Percentiles rank a stretch among this genome's conserved stretches.
These are phyloP conservation scores for Sphaerophoria rueppellii DNA, from an alignment of 2,888 invertebrate genomes.

Conservation along the genomic window DNA sequence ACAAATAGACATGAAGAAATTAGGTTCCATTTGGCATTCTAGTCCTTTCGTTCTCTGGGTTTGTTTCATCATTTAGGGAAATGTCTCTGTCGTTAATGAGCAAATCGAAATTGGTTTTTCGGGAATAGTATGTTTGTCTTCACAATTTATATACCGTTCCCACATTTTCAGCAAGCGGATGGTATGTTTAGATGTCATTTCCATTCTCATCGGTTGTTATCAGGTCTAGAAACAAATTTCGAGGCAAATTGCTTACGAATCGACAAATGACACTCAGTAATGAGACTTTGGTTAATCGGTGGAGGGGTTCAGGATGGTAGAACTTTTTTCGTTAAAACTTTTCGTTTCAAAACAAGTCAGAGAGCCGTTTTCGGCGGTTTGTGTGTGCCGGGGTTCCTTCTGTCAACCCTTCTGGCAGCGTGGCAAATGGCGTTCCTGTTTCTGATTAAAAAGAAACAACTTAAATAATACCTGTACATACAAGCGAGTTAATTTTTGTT, in stretches of 20 bases:
- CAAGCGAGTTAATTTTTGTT: background rate
- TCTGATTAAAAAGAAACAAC: background rate
- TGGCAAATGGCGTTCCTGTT: background rate
- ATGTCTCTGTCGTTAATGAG: constrained; percentile 45
- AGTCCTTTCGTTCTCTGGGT: too few relatives aligned
- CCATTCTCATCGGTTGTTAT: background rate
- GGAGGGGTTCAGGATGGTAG: background rate
- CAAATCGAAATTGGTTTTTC: constrained; percentile 37
- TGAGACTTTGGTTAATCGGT: background rate
- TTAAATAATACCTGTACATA: too few relatives aligned
- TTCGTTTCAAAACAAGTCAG: background rate
- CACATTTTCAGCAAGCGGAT: background rate
- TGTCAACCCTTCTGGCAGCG: constrained; percentile 14
- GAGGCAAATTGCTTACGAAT: background rate
- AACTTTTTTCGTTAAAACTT: constrained; percentile 20
- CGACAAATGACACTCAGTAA: background rate
- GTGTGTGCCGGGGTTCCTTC: background rate
- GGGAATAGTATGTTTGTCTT: too few relatives aligned
- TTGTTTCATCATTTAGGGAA: background rate
- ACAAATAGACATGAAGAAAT: too few relatives aligned
- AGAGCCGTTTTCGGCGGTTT: background rate
- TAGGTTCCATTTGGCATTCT: too few relatives aligned
- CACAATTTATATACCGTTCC: background rate
- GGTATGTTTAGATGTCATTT: constrained; percentile 20
- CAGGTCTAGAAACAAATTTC: background rate